Base-by-base conservation (phyloP, 2,113 vertebrate genomes). In the Orycteropus afer region DNA sequence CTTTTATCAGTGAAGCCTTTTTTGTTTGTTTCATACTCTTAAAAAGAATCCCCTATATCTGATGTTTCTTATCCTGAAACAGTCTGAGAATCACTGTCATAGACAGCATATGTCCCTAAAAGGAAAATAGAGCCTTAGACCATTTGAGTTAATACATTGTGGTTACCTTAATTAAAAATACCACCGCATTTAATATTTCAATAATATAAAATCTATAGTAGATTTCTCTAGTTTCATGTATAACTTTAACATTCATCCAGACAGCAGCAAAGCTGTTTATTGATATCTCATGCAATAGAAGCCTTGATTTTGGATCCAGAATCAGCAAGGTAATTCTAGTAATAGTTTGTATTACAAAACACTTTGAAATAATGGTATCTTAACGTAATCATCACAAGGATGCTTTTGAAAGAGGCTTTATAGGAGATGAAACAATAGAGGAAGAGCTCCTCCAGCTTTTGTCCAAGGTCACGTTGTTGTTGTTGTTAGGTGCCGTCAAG, bases 211-310 rank as follows among this genome's bases (percentile, higher is more conserved):
- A 47, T 55, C n/a, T 59, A 0, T 73, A 29, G 3, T 74, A 7
- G 14, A 73, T 73, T 80, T 93, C 17, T 87, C 22, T 83, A 0
- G 79, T 65, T 63, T 95, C 29, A 11, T 32, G 1, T 87, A 4
- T 89, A 78, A 91, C 97, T 97, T 98, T 97, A 98, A 40, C 93
- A 0, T 96, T 73, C 90, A 49, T 45, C 63, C 97, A 99, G 99
- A 97, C 99, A 99, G 96, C 99, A 99, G 96, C 99, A 99, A 98
- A 99, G 99, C 98, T 99, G 99, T 96, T 96, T 99, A 94, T 98
- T 99, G 9, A 99, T 99, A 96, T 99, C 99, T 6, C 99, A 99
- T 40, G 98, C 99, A 1, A 98, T 99, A 79, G 99, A 99, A 97
- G 99, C 99, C 55, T 98, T 99, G 94, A 99, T 99, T 97, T 98